Evolutionary conservation across 1,140 invertebrate species (phyloP).

Genomic region (Aradophagus sp.): DNA sequence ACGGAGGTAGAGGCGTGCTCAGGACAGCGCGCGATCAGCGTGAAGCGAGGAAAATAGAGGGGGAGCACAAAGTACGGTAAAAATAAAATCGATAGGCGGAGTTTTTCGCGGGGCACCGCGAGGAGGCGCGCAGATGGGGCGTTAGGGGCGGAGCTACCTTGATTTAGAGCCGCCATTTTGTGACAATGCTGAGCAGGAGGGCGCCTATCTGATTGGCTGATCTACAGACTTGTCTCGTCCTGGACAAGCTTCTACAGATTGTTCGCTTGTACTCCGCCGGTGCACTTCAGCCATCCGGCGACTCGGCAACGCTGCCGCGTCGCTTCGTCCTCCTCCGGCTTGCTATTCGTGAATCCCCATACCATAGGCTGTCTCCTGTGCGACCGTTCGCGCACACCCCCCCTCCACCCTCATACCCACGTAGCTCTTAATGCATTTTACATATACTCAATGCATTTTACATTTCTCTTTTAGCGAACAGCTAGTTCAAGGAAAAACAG

Average conservation of each 20-base stretch:
- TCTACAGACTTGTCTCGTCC: slow-evolving; percentile 74
- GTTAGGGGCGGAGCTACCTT: slow-evolving; percentile 72
- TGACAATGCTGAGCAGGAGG: slow-evolving; percentile 72
- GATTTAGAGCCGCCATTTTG: slow-evolving; percentile 76
- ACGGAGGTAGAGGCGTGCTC: too few species aligned
- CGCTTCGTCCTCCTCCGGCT: slow-evolving; percentile 37
- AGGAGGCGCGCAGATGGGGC: slow-evolving; percentile 60
- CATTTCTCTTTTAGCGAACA: slow-evolving; percentile 36
- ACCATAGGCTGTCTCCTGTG: slow-evolving; percentile 3
- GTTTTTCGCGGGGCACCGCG: slow-evolving; percentile 71
- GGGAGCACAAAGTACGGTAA: slow-evolving; percentile 70
- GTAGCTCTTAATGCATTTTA: slow-evolving; percentile 20
- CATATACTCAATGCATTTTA: slow-evolving; percentile 31
- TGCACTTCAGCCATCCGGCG: slow-evolving; percentile 66
- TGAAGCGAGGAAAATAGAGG: slow-evolving; percentile 18
- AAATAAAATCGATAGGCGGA: slow-evolving; percentile 76
- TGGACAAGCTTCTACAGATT: slow-evolving; percentile 75
- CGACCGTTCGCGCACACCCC: too few species aligned
- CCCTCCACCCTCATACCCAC: slow-evolving; percentile 6
- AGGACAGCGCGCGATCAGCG: too few species aligned
- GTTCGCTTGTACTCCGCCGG: slow-evolving; percentile 70
- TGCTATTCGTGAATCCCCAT: slow-evolving; percentile 21
- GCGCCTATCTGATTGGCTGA: slow-evolving; percentile 75
- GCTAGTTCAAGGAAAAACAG: too few species aligned
- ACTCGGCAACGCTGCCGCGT: slow-evolving; percentile 64